A percentile compares a stretch with the other conserved stretches of the same genome.
These are phyloP conservation scores for Lanius ludovicianus DNA, from an alignment of 2,113 vertebrate species.

Conservation along the genomic window DNA sequence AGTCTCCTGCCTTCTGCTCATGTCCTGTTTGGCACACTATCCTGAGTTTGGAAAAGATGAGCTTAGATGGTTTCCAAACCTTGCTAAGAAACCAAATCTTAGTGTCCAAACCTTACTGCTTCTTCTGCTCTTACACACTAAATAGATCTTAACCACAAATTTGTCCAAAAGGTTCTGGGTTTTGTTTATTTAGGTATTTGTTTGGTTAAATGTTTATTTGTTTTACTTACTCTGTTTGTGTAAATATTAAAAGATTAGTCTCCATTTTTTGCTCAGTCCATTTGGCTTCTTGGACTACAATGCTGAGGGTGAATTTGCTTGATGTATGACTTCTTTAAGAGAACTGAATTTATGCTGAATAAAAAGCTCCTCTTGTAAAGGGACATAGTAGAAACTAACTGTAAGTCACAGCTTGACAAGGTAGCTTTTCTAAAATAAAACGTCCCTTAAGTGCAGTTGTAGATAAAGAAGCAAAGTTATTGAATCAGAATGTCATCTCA, in stretches of 20 bases:
- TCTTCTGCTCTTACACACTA: neutral
- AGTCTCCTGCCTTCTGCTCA: neutral
- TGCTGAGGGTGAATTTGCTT: neutral
- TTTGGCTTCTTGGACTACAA: neutral
- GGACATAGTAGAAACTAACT: neutral
- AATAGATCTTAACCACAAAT: neutral
- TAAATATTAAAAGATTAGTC: neutral
- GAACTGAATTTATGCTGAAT: neutral
- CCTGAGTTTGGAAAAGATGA: neutral
- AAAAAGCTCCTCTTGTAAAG: neutral
- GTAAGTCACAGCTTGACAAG: neutral
- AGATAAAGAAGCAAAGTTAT: neutral
- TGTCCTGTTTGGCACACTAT: neutral
- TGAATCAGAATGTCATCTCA: neutral
- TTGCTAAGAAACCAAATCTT: neutral
- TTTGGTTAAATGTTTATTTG: neutral
- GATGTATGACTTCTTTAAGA: neutral
- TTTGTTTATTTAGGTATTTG: neutral
- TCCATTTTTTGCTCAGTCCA: neutral
- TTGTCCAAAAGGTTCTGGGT: neutral
- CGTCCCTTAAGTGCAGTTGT: neutral
- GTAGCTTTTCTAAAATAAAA: conserved; percentile 4
- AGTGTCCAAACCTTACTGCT: neutral
- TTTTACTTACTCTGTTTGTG: neutral
- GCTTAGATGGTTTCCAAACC: neutral